Percentiles rank a stretch among this genome's conserved stretches.
Evolutionary conservation across 2,888 invertebrate genomes (phyloP).

Genomic region (Agriopis leucophaearia): DNA sequence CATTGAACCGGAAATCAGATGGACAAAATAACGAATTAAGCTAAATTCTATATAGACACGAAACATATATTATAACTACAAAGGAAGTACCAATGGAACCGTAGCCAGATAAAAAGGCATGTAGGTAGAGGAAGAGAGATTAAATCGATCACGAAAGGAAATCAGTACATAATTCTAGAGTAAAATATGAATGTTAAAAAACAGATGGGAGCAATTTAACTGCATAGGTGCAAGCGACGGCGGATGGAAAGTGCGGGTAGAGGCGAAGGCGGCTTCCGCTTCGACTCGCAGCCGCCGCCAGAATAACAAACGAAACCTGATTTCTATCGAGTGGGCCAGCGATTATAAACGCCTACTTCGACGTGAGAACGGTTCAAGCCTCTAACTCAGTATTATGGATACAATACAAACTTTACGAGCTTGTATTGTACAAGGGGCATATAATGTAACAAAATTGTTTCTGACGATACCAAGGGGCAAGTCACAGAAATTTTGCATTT

Average conservation of each 20-base stretch:
- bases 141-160: constrained; percentile 32
- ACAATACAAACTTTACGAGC: constrained; percentile 22
- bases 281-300: constrained; percentile 73
- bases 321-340: constrained; percentile 81
- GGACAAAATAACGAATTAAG: constrained; percentile 1
- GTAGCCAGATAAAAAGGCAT: constrained; percentile 15
- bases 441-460: neutral
- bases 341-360: constrained; percentile 66
- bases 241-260: constrained; percentile 84
- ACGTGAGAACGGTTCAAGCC: constrained; percentile 32
- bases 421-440: neutral
- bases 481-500: neutral
- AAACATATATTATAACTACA: constrained; percentile 5
- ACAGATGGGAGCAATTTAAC: constrained; percentile 67
- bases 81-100: neutral
- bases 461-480: neutral
- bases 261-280: constrained; percentile 76
- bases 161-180: constrained; percentile 25
- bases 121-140: constrained; percentile 23
- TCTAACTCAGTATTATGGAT: constrained; percentile 21
- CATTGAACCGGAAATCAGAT: constrained; percentile 2
- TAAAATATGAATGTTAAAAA: constrained; percentile 53
- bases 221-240: constrained; percentile 70
- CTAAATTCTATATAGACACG: neutral
- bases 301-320: constrained; percentile 86